Percentiles rank a stretch among this genome's conserved stretches.
phyloP scores from a whole-genome alignment of 2,797 vertebrate species.

The Zenarchopterus dispar region DNA sequence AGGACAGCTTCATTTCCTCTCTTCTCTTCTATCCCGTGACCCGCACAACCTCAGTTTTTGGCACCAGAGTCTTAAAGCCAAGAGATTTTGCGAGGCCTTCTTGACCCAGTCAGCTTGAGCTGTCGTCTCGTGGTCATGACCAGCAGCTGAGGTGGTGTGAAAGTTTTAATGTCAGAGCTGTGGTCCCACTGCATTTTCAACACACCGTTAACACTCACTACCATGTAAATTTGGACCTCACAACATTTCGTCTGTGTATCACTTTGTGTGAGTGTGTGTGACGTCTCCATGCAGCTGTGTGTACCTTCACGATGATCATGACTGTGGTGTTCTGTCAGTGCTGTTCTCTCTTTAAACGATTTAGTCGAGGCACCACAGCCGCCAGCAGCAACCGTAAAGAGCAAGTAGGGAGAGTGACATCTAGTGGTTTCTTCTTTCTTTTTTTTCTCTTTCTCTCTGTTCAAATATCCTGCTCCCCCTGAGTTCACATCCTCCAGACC shows the following conservation, averaged over 20 bases:
- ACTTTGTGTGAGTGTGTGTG: conserved; percentile 1
- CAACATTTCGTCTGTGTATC: conserved; percentile 9
- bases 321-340: conserved; percentile 40
- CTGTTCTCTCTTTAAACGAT: conserved; percentile 25
- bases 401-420: conserved; percentile 69
- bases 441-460: too few relatives aligned
- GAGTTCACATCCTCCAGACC: too few relatives aligned
- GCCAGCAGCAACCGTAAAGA: conserved; percentile 8
- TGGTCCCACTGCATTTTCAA: background rate
- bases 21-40: conserved; percentile 17
- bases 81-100: conserved; percentile 6
- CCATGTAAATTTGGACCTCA: conserved; percentile 36
- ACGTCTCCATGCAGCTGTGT: conserved; percentile 13
- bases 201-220: background rate
- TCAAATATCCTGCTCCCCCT: background rate
- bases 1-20: background rate
- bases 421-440: conserved; percentile 60
- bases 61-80: too few relatives aligned
- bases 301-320: conserved; percentile 37
- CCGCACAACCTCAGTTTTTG: conserved; percentile 16
- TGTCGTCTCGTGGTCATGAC: conserved; percentile 31
- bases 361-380: conserved; percentile 6
- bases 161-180: background rate
- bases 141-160: background rate
- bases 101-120: conserved; percentile 26